phyloP scores from a whole-genome alignment of 2,888 invertebrate species.

The Scaptomyza caliginosa region DNA sequence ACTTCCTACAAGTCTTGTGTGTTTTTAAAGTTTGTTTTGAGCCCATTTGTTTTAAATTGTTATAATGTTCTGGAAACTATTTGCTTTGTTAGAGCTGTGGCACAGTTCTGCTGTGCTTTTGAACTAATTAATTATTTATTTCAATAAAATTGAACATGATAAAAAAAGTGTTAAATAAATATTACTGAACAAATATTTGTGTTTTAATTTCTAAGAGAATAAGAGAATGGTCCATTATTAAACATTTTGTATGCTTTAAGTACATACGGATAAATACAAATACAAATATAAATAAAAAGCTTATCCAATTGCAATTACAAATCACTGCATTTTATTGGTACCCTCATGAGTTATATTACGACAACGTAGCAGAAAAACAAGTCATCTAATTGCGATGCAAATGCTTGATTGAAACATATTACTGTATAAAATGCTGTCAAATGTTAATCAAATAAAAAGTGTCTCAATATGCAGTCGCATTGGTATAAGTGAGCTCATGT shows the following conservation, averaged over 20 bases:
- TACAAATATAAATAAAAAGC: not conserved
- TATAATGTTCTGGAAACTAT: not conserved
- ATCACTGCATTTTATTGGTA: not conserved
- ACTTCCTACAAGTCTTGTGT: not conserved
- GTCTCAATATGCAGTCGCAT: conserved; percentile 5
- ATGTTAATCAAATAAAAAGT: conserved; percentile 47
- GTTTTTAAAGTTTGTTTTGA: not conserved
- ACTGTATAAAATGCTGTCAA: conserved; percentile 25
- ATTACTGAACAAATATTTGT: not conserved
- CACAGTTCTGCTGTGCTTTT: not conserved
- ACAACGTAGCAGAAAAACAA: conserved; percentile 4
- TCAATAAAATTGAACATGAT: not conserved
- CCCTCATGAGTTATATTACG: conserved; percentile 9
- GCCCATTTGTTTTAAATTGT: too few relatives aligned
- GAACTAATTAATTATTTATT: too few relatives aligned
- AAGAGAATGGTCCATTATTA: too few relatives aligned
- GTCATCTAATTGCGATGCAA: conserved; percentile 43
- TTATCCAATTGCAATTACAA: not conserved
- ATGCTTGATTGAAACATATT: conserved; percentile 51
- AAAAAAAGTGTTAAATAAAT: not conserved
- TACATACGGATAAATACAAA: not conserved
- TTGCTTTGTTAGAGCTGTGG: not conserved
- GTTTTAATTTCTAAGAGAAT: too few relatives aligned
- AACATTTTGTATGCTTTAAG: not conserved
- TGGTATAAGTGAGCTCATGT: not conserved